phyloP scores from a whole-genome alignment of 2,888 invertebrate species.

The Tiphia femorata region DNA sequence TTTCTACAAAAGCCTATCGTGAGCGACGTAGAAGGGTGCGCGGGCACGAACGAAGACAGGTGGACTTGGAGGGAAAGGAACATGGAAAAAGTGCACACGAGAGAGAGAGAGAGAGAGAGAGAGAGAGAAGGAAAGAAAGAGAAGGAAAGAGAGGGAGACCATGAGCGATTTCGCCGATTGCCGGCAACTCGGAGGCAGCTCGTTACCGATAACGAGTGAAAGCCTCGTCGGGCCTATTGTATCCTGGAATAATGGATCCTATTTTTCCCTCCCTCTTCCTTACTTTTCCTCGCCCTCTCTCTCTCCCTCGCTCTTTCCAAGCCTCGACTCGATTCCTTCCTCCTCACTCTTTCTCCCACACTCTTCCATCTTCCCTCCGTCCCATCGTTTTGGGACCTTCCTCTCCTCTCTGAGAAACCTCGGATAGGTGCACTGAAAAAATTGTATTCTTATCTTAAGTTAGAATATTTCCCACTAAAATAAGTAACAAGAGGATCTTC shows the following conservation, averaged over 20 bases:
- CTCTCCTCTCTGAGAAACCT: no score
- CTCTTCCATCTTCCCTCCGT: no score
- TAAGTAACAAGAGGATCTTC: no score
- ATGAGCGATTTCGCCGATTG: constrained; percentile 38
- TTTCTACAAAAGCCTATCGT: no score
- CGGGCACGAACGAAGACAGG: no score
- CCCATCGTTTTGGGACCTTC: no score
- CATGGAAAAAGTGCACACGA: background rate
- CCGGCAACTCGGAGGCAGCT: constrained; percentile 31
- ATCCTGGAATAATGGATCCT: constrained; percentile 36
- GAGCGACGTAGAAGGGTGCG: no score
- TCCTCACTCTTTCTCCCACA: no score
- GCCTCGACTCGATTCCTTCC: no score
- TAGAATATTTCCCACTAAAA: no score
- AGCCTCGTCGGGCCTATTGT: constrained; percentile 43
- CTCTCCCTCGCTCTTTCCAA: background rate
- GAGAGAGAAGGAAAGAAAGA: constrained; percentile 2
- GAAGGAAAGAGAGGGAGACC: constrained; percentile 3
- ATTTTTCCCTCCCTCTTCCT: constrained; percentile 11
- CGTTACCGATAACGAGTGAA: constrained; percentile 50
- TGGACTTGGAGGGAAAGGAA: background rate
- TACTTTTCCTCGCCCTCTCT: background rate
- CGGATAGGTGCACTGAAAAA: no score
- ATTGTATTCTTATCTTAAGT: no score
- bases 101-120: background rate